Conservation (phyloP, 2,113 vertebrate species). For the Psilopogon haemacephalus region DNA sequence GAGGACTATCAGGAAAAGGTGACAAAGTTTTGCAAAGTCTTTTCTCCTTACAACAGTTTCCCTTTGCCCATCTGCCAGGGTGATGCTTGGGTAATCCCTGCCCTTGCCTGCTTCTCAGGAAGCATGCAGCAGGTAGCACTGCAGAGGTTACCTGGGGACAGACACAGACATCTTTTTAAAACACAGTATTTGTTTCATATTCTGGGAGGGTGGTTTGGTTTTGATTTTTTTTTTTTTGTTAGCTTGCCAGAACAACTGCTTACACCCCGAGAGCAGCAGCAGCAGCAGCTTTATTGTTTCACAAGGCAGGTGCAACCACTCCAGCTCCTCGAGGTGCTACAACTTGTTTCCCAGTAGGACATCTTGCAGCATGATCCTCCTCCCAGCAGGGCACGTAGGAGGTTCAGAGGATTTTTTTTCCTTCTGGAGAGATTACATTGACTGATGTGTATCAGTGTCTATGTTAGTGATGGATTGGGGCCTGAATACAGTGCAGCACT, state of each 20-base stretch:
- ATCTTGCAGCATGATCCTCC: neutral
- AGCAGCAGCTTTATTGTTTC: neutral
- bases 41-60: too few species aligned
- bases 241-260: neutral
- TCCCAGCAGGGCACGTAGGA: neutral
- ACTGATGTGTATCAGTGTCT: neutral
- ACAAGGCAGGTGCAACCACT: neutral
- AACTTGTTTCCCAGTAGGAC: neutral
- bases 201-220: neutral
- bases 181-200: neutral
- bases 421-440: neutral
- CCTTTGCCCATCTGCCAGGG: too few species aligned
- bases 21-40: too few species aligned
- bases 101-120: neutral
- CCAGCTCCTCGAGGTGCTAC: neutral
- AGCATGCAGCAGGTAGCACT: neutral
- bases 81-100: neutral
- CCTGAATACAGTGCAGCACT: neutral
- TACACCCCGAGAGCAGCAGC: neutral
- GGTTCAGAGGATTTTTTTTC: slow-evolving; percentile 40
- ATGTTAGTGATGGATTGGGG: neutral
- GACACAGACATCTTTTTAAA: neutral
- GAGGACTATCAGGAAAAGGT: too few species aligned
- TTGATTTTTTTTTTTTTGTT: too few species aligned
- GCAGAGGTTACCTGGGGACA: neutral